These are phyloP conservation scores for Xanthorhoe spadicearia DNA, from an alignment of 2,888 invertebrate species.

Conservation along the genomic window DNA sequence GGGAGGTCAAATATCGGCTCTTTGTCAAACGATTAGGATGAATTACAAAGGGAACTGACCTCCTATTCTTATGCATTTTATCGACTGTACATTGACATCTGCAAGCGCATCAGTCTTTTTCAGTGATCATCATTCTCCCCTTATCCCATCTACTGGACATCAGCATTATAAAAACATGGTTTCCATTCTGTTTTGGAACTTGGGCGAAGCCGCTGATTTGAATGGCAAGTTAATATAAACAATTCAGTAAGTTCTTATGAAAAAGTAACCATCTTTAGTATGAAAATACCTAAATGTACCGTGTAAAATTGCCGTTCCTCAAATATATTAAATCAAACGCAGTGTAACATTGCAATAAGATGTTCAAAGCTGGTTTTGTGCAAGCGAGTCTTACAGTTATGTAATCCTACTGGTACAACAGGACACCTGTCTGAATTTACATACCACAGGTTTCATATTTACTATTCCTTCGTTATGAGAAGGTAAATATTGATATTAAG, in stretches of 20 bases:
- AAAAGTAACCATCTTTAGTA: not conserved
- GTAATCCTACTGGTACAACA: constrained; percentile 13
- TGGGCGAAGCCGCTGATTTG: too few species aligned
- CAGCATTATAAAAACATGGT: too few species aligned
- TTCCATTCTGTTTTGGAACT: too few species aligned
- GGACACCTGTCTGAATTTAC: constrained; percentile 39
- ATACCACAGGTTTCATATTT: constrained; percentile 28
- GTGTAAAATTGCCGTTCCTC: not conserved
- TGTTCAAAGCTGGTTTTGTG: constrained; percentile 16
- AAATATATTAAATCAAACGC: not conserved
- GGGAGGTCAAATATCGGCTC: constrained; percentile 60
- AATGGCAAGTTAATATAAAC: too few species aligned
- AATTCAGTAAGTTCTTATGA: too few species aligned
- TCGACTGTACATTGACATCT: not conserved
- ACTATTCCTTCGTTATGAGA: constrained; percentile 12
- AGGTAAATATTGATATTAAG: not conserved
- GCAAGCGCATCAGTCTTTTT: too few species aligned
- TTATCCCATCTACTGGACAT: too few species aligned
- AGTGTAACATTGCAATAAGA: constrained; percentile 7
- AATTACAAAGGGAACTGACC: not conserved
- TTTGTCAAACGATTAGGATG: constrained; percentile 46
- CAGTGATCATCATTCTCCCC: too few species aligned
- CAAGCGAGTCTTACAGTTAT: constrained; percentile 31
- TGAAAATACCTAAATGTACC: not conserved
- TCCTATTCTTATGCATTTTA: not conserved